phyloP scores from a whole-genome alignment of 2,113 vertebrate species.

The Centropus bengalensis region DNA sequence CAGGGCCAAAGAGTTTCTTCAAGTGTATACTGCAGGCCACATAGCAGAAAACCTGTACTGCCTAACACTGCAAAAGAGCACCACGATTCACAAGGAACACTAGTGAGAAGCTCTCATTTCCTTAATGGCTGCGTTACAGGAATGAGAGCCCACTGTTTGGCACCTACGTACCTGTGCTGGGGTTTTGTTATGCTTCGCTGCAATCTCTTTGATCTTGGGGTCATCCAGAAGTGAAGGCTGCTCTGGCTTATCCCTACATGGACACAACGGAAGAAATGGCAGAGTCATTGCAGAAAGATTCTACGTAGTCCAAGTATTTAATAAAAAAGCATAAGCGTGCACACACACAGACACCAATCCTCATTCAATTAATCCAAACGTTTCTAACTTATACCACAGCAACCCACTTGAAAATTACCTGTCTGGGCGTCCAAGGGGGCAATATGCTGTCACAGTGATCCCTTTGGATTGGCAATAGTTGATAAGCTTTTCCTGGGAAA shows the following conservation, averaged over 20 bases:
- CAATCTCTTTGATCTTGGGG: constrained; percentile 83
- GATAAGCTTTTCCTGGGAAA: constrained; percentile 90
- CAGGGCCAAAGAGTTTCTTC: background rate
- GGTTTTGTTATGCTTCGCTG: constrained; percentile 84
- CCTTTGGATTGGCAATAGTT: constrained; percentile 88
- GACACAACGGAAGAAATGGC: background rate
- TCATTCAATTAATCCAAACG: background rate
- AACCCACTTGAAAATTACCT: constrained; percentile 74
- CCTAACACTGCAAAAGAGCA: background rate
- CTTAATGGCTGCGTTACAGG: background rate
- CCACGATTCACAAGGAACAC: background rate
- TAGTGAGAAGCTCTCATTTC: background rate
- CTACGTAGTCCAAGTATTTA: background rate
- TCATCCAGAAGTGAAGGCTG: constrained; percentile 84
- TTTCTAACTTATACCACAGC: background rate
- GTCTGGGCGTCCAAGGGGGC: constrained; percentile 92
- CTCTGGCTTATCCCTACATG: constrained; percentile 78
- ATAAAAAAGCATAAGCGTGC: background rate
- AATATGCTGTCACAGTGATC: constrained; percentile 92
- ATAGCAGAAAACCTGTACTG: background rate
- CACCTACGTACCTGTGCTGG: constrained; percentile 82
- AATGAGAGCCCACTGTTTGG: background rate
- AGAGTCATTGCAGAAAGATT: background rate
- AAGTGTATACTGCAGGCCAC: background rate
- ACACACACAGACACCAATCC: background rate